A percentile compares a stretch with the other conserved stretches of the same genome.
These are phyloP conservation scores for Sciaenops ocellatus DNA, from an alignment of 2,797 vertebrate genomes.

Conservation along the genomic window DNA sequence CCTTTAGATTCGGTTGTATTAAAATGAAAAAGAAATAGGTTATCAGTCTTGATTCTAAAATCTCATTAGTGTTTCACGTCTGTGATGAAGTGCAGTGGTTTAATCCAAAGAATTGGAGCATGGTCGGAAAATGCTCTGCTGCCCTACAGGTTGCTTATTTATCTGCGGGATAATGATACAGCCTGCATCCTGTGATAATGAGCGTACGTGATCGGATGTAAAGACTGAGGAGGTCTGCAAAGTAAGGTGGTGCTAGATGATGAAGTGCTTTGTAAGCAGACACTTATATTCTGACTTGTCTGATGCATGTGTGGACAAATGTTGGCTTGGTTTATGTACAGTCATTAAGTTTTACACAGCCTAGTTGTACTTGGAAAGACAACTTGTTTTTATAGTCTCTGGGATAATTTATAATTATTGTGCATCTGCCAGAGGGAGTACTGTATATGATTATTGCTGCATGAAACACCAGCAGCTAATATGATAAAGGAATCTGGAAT, in stretches of 20 bases:
- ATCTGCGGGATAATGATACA: conserved; percentile 24
- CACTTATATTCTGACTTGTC: background rate
- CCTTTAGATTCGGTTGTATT: background rate
- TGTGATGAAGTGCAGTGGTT: background rate
- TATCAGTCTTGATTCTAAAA: background rate
- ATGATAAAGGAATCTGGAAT: conserved; percentile 11
- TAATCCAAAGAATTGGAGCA: background rate
- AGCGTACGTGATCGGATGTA: conserved; percentile 8
- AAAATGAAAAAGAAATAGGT: background rate
- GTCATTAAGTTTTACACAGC: background rate
- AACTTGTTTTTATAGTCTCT: conserved; percentile 18
- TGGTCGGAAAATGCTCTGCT: conserved; percentile 16
- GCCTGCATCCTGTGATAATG: conserved; percentile 48
- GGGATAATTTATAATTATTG: conserved; percentile 6
- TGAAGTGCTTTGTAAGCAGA: conserved; percentile 1
- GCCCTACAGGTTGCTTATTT: conserved; percentile 27
- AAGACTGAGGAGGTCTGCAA: conserved; percentile 10
- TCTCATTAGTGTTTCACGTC: background rate
- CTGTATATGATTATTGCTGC: background rate
- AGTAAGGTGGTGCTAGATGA: conserved; percentile 1
- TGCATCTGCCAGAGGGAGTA: conserved; percentile 9
- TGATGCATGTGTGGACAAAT: background rate
- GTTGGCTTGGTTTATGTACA: background rate
- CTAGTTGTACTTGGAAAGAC: conserved; percentile 1
- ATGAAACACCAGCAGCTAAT: conserved; percentile 19